Evolutionary conservation across 2,113 vertebrate species (phyloP), one percentile per base, ranked within the genome.

Genomic region (Saguinus midas): DNA sequence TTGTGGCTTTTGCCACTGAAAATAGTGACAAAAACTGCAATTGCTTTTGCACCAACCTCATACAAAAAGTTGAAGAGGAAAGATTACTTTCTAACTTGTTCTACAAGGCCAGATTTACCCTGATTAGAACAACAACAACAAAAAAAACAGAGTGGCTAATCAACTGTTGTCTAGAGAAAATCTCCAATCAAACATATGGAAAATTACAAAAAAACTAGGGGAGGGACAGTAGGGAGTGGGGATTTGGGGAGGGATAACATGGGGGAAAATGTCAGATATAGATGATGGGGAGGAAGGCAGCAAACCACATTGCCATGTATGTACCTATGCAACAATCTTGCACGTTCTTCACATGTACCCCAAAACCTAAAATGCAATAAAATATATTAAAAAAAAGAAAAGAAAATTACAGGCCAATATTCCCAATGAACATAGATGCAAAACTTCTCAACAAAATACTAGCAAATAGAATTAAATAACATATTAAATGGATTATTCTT

Each of bases 121-220:
- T 76, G 43, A 45, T 76, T 52, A 2, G 16, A 52, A 52, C 13
- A 50, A 52, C 40, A 52, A 5, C 8, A 48, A 48, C 10, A 48
- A 11, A 43, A 5, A 40, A 25, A 76, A 40, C 37, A 90, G 45
- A 94, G 81, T 89, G 5, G 58, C 61, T 87, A 96, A 95, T 96
- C 91, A 96, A 61, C 83, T 92, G 81, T 96, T 95, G 43, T 97
- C 55, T 85, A 84, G n/a, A 89, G 35, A 79, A 83, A 91, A 61
- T 37, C 20, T 20, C 55, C 92, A 97, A 91, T 97, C 82, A 95
- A 94, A 89, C 84, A 73, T 95, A 95, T 87, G 3, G 11, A 35
- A 73, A 37, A 73, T 23, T 73, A 70, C 20, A 9, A 23, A 40
- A 72, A 73, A 64, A 32, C 52, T 52, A 52, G 52, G 52, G 52